Base-by-base conservation (phyloP, 2,113 vertebrate genomes). In the Leptobrachium ailaonicum region DNA sequence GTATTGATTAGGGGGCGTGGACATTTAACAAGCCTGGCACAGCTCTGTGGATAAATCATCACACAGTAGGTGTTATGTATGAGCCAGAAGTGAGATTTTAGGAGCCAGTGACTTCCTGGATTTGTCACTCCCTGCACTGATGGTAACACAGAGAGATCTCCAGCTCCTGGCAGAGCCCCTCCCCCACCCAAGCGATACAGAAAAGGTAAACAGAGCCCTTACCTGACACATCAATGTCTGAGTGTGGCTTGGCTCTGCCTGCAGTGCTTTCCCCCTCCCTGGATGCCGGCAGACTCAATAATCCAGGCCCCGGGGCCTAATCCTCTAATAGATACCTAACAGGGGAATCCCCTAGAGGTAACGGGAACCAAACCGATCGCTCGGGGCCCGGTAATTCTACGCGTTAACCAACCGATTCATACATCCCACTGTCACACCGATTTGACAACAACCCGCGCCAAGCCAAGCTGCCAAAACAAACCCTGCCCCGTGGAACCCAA, bases 401-500 rank as follows among this genome's bases (percentile, higher is more conserved):
- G 8, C 20, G 20, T 32, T 53, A 9, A 2, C 2, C 11, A 9
- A 53, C 79, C 2, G 47, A 54, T 41, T 4, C n/a, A 40, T 53
- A 81, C 64, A 50, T 41, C 62, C 66, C 66, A 6, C 71, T 56
- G 5, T 42, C 47, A 80, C 42, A 41, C 62, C 50, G 60, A 80
- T 80, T 71, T 80, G 78, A 80, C 78, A 80, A 80, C 78, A 67
- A 80, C 71, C 71, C 71, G 71, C 78, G 78, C 71, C 78, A 80
- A 80, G 78, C 71, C 62, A 44, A 41, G 50, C 78, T 80, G 78
- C 78, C 78, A 80, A 80, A 80, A 80, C 50, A 74, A 41, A 40
- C n/a, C 71, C 32, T 71, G 40, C 78, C 78, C 78, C 71, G 40
- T 47, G 4, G 63, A 73, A 80, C 78, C 78, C 78, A 80, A 73